Conservation (phyloP, 2,113 vertebrate species). For the Sisor rabdophorus region DNA sequence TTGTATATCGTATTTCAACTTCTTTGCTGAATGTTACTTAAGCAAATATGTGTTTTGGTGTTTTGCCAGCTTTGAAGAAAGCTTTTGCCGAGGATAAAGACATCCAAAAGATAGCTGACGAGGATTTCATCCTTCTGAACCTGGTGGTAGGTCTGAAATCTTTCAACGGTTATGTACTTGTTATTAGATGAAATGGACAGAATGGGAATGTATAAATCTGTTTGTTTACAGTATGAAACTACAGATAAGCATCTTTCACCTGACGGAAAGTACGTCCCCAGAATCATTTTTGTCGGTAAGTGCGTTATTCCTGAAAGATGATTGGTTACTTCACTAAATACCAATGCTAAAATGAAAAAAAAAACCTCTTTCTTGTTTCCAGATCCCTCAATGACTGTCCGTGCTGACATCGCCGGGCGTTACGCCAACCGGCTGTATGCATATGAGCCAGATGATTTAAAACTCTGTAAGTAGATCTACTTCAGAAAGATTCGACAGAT, state of each 20-base stretch:
- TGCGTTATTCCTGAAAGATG: constrained; percentile 15
- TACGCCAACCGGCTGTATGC: constrained; percentile 91
- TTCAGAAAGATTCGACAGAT: neutral
- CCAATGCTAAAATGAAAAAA: neutral
- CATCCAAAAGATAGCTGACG: constrained; percentile 80
- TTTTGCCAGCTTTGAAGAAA: constrained; percentile 81
- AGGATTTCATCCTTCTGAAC: constrained; percentile 87
- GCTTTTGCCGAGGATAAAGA: constrained; percentile 76
- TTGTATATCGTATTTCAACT: neutral
- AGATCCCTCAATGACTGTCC: constrained; percentile 94
- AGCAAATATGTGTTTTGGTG: constrained; percentile 17
- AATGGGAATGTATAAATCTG: neutral
- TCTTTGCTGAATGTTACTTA: neutral
- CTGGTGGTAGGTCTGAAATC: constrained; percentile 76
- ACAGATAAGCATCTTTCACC: constrained; percentile 91
- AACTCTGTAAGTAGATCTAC: constrained; percentile 74
- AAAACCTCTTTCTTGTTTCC: constrained; percentile 20
- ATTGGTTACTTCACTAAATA: neutral
- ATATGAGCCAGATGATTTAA: constrained; percentile 80
- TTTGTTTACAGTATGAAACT: constrained; percentile 82
- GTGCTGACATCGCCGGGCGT: constrained; percentile 87
- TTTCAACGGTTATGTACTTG: neutral
- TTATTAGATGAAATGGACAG: neutral
- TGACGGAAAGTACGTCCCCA: constrained; percentile 92
- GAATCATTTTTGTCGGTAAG: constrained; percentile 93